Conservation (phyloP, 64 coral and sea anemone species). For the Dendrophyllia cribrosa region DNA sequence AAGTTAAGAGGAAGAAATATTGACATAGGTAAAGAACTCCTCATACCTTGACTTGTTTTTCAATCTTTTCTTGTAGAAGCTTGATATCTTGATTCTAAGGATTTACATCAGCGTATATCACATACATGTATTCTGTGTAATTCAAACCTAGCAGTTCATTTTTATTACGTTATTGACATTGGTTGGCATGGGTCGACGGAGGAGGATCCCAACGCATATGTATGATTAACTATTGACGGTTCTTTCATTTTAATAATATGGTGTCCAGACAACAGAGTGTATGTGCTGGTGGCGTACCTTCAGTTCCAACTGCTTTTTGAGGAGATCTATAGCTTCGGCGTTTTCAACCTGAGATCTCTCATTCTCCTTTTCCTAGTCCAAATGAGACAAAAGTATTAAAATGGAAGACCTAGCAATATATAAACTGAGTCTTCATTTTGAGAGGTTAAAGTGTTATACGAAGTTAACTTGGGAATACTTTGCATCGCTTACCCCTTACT, state of each 20-base stretch:
- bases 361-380: background rate
- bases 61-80: constrained; percentile 11
- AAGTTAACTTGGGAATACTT: too few relatives aligned
- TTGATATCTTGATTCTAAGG: background rate
- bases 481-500: too few relatives aligned
- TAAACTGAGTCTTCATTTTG: too few relatives aligned
- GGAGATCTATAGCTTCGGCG: background rate
- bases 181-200: too few relatives aligned
- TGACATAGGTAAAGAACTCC: background rate
- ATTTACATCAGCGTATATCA: background rate
- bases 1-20: background rate
- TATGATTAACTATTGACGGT: too few relatives aligned
- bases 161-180: too few relatives aligned
- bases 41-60: background rate
- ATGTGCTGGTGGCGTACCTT: background rate
- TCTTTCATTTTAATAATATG: too few relatives aligned
- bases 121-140: background rate
- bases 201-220: too few relatives aligned
- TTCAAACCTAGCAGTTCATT: too few relatives aligned
- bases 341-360: constrained; percentile 4
- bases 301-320: background rate
- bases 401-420: background rate
- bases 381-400: background rate
- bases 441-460: too few relatives aligned
- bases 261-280: too few relatives aligned